Evolutionary conservation across 2,888 invertebrate species (phyloP).

Genomic region (Perizoma affinitatum): DNA sequence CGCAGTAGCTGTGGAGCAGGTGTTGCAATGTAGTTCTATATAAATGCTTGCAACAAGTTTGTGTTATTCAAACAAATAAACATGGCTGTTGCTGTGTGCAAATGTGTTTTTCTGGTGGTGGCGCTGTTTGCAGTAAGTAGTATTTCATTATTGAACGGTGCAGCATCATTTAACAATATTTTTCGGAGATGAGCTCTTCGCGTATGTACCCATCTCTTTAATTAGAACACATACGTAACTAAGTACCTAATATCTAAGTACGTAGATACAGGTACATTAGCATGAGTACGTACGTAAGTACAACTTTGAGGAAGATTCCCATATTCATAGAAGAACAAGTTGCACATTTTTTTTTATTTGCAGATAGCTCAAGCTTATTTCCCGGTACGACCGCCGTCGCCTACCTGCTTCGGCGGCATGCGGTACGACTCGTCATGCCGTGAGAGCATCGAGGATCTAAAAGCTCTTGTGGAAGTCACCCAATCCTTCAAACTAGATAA

Average conservation of each 20-base stretch:
- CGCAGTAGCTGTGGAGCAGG: conserved; percentile 12
- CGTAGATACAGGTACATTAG: too few species aligned
- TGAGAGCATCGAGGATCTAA: conserved; percentile 48
- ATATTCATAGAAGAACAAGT: too few species aligned
- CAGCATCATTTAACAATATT: too few species aligned
- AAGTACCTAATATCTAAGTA: too few species aligned
- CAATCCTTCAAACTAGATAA: conserved; percentile 39
- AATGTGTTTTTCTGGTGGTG: conserved; percentile 38
- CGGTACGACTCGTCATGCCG: conserved; percentile 46
- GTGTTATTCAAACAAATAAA: conserved; percentile 29
- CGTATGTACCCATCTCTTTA: too few species aligned
- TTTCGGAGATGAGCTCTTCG: too few species aligned
- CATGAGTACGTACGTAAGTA: too few species aligned
- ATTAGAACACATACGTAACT: too few species aligned
- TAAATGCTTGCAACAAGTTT: conserved; percentile 33
- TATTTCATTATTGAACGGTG: too few species aligned
- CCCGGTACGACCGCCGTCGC: conserved; percentile 34
- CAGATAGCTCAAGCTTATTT: conserved; percentile 51
- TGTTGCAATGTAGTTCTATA: conserved; percentile 49
- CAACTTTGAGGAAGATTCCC: too few species aligned
- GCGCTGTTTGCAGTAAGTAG: conserved; percentile 48
- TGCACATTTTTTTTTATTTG: conserved; percentile 10
- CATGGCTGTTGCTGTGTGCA: conserved; percentile 32
- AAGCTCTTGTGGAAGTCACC: conserved; percentile 41
- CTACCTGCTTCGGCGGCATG: conserved; percentile 15